Evolutionary conservation across 2,888 invertebrate species (phyloP).

Genomic region (Ramazzottius varieornatus): DNA sequence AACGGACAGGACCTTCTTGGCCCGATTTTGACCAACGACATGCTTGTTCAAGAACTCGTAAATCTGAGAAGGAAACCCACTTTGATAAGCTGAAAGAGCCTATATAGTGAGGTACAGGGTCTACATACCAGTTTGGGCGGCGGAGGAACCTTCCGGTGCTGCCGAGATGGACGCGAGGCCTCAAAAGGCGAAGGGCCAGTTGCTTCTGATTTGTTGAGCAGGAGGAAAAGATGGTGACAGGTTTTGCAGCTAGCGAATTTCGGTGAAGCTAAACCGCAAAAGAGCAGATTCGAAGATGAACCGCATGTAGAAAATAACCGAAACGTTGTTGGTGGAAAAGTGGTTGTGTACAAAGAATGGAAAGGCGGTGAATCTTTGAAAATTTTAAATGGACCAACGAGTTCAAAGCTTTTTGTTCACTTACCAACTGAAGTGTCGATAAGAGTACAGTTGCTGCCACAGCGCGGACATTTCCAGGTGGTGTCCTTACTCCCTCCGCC

Average conservation of each 20-base stretch:
- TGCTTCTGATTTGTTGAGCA: too few relatives aligned
- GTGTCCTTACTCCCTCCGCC: not conserved
- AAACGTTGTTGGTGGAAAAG: too few relatives aligned
- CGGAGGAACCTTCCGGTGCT: not conserved
- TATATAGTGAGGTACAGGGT: not conserved
- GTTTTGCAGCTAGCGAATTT: not conserved
- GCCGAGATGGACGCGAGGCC: not conserved
- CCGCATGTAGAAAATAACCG: too few relatives aligned
- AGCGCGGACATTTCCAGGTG: not conserved
- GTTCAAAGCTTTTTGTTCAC: too few relatives aligned
- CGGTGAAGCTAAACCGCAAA: not conserved
- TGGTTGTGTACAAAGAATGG: too few relatives aligned
- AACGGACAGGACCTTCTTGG: slow-evolving; percentile 86
- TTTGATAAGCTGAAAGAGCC: not conserved
- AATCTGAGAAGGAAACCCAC: slow-evolving; percentile 31
- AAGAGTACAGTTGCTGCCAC: not conserved
- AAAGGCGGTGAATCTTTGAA: too few relatives aligned
- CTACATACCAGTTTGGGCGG: not conserved
- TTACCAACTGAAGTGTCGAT: not conserved
- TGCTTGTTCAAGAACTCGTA: slow-evolving; percentile 83
- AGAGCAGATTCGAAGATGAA: too few relatives aligned
- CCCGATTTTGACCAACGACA: slow-evolving; percentile 85
- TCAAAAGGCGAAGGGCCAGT: too few relatives aligned
- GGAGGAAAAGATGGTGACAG: not conserved
- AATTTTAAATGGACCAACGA: too few relatives aligned